A percentile compares a stretch with the other conserved stretches of the same genome.
Conservation (phyloP, 1,140 invertebrate species). For the Zaprionus africanus region DNA sequence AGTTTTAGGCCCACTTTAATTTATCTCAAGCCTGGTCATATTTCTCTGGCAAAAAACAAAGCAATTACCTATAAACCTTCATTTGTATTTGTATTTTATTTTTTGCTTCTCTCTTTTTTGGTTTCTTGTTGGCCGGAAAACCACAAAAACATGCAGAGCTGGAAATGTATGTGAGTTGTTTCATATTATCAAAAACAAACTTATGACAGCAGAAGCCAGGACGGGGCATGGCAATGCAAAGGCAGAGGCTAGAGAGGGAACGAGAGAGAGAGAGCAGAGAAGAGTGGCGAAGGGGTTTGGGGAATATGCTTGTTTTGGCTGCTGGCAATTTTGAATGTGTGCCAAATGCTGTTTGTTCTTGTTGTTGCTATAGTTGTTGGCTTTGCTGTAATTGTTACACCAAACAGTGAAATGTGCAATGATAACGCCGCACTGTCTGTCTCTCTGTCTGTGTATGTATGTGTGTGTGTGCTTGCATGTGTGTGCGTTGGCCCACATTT, state of each 20-base stretch:
- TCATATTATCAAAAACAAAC: conserved; percentile 76
- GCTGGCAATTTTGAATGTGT: conserved; percentile 77
- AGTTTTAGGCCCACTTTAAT: conserved; percentile 12
- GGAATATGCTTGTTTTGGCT: conserved; percentile 69
- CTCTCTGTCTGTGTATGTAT: conserved; percentile 22
- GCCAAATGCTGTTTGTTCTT: conserved; percentile 59
- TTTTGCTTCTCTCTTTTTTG: conserved; percentile 5
- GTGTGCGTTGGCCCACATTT: conserved; percentile 37
- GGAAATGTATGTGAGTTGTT: conserved; percentile 56
- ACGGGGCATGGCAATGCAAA: not conserved
- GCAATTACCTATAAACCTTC: conserved; percentile 56
- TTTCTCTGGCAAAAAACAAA: conserved; percentile 27
- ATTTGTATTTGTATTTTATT: conserved; percentile 49
- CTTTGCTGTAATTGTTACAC: conserved; percentile 79
- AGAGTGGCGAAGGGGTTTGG: not conserved
- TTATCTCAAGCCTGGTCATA: not conserved
- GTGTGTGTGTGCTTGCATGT: conserved; percentile 1
- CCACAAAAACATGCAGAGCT: conserved; percentile 18
- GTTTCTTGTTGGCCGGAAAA: conserved; percentile 19
- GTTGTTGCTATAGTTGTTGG: conserved; percentile 66
- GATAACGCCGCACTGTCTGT: conserved; percentile 73
- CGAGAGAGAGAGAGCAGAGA: conserved; percentile 22
- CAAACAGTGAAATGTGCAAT: conserved; percentile 78
- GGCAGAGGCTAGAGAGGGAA: not conserved
- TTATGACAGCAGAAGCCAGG: conserved; percentile 44